A percentile compares a stretch with the other conserved stretches of the same genome.
Conservation (phyloP, 2,888 invertebrate genomes). For the Aleiodes alternator region DNA sequence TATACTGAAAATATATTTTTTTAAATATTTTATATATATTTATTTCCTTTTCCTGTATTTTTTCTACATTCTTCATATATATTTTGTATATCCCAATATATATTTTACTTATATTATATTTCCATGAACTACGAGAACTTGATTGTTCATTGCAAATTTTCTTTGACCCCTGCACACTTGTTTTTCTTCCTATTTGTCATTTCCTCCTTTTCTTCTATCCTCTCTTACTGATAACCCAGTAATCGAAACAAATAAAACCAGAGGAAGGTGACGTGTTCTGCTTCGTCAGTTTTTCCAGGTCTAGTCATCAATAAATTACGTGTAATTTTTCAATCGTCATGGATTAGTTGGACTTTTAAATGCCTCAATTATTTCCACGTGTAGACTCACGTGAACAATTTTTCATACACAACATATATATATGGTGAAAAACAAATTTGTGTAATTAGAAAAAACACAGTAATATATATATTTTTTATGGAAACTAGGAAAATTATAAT, state of each 20-base stretch:
- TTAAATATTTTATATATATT: no score
- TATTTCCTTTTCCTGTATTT: no score
- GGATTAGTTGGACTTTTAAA: conserved; percentile 2
- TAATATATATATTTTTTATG: no score
- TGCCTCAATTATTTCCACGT: not conserved
- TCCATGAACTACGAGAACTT: not conserved
- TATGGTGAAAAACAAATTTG: not conserved
- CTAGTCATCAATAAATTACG: conserved; percentile 30
- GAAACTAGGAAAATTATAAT: no score
- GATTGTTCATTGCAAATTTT: not conserved
- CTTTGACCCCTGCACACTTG: not conserved
- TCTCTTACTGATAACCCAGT: not conserved
- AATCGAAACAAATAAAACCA: conserved; percentile 24
- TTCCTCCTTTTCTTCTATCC: not conserved
- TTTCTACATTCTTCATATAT: no score
- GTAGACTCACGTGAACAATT: not conserved
- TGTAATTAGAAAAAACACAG: not conserved
- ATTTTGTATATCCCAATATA: no score
- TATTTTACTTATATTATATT: no score
- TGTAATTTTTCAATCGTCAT: conserved; percentile 14
- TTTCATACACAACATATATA: not conserved
- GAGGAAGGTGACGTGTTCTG: conserved; percentile 6
- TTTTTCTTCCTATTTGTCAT: conserved; percentile 5
- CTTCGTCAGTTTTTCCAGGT: conserved; percentile 5
- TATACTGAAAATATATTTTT: no score